Conservation (phyloP, 2,113 vertebrate species). For the Hemiscyllium ocellatum region DNA sequence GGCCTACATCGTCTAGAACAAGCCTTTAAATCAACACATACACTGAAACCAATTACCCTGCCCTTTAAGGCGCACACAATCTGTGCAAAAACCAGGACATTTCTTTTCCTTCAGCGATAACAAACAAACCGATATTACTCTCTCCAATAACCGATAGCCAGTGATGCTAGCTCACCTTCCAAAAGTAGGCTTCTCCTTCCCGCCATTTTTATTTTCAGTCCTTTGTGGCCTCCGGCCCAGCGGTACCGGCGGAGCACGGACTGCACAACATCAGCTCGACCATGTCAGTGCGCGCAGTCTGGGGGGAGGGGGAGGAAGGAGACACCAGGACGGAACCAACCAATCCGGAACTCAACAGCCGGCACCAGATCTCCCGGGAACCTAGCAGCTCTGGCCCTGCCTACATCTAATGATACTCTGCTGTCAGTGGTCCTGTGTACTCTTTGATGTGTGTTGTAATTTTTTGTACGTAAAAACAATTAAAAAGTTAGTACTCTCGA, state of each 20-base stretch:
- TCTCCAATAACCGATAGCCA: not conserved
- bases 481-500: not conserved
- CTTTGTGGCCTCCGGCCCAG: not conserved
- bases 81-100: not conserved
- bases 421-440: not conserved
- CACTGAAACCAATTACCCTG: not conserved
- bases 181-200: constrained; percentile 28
- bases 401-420: not conserved
- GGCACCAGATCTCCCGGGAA: not conserved
- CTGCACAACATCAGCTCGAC: not conserved
- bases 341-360: not conserved
- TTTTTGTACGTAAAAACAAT: not conserved
- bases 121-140: not conserved
- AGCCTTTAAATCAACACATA: not conserved
- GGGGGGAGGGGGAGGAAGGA: not conserved
- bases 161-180: constrained; percentile 1
- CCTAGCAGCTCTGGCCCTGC: too few species aligned
- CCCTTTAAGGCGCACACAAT: not conserved
- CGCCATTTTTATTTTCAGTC: constrained; percentile 32
- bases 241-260: not conserved
- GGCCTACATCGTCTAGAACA: not conserved
- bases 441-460: not conserved
- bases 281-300: not conserved
- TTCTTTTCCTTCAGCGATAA: not conserved
- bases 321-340: not conserved